Conservation (phyloP, 2,888 invertebrate genomes). For the Spodoptera exigua region DNA sequence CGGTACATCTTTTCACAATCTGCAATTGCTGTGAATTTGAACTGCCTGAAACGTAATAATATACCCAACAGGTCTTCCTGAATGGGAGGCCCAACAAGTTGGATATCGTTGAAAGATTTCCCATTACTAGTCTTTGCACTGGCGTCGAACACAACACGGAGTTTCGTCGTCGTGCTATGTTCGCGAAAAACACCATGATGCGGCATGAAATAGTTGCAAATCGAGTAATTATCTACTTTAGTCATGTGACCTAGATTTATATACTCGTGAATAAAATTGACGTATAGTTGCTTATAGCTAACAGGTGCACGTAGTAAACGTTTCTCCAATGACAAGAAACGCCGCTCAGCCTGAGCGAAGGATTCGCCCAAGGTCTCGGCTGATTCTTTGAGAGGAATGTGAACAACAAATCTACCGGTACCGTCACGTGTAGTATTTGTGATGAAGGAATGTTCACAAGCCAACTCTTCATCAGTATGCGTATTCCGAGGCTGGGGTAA, state of each 20-base stretch:
- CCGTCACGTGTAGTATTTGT: not conserved
- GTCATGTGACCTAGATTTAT: slow-evolving; percentile 43
- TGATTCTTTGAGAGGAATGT: slow-evolving; percentile 4
- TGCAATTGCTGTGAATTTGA: not conserved
- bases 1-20: slow-evolving; percentile 10
- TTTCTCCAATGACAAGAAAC: slow-evolving; percentile 1
- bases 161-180: slow-evolving; percentile 2
- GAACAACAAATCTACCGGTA: slow-evolving; percentile 1
- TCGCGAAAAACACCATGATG: slow-evolving; percentile 18
- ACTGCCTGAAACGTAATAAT: slow-evolving; percentile 8
- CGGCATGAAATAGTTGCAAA: slow-evolving; percentile 5
- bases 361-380: not conserved
- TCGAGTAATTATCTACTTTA: slow-evolving; percentile 13
- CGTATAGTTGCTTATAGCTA: not conserved
- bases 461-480: slow-evolving; percentile 10
- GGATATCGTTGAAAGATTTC: slow-evolving; percentile 11
- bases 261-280: slow-evolving; percentile 33
- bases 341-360: not conserved
- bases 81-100: slow-evolving; percentile 6
- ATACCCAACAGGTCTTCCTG: slow-evolving; percentile 10
- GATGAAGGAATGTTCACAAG: slow-evolving; percentile 2
- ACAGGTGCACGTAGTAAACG: slow-evolving; percentile 1
- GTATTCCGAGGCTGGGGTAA: not conserved
- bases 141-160: too few species aligned
- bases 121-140: slow-evolving; percentile 3